Percentiles rank a stretch among this genome's conserved stretches.
Evolutionary conservation across 2,888 invertebrate species (phyloP).

Genomic region (Baccha elongata): DNA sequence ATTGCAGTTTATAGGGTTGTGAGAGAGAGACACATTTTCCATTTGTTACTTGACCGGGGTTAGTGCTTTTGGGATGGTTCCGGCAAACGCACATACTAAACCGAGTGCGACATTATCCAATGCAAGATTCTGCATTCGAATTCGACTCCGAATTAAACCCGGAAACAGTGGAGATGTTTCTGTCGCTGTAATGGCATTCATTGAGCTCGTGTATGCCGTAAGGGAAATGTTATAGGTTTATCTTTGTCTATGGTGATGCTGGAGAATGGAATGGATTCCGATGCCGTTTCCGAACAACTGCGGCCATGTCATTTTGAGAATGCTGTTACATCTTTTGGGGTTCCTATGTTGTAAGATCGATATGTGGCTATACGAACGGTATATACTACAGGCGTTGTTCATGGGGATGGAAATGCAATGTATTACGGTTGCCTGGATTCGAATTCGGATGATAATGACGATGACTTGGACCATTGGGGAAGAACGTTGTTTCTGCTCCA

Average conservation of each 20-base stretch:
- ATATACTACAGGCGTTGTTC: conserved; percentile 1
- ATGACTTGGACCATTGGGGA: conserved; percentile 41
- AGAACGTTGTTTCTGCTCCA: conserved; percentile 3
- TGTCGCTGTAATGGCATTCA: conserved; percentile 61
- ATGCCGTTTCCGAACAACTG: conserved; percentile 52
- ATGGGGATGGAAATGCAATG: conserved; percentile 41
- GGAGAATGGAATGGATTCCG: conserved; percentile 6
- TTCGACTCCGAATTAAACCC: conserved; percentile 61
- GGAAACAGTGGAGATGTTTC: conserved; percentile 66
- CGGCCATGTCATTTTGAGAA: conserved; percentile 69
- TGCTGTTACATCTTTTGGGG: conserved; percentile 55
- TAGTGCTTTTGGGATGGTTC: conserved; percentile 2
- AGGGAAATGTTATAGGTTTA: conserved; percentile 40
- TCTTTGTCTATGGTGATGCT: background rate
- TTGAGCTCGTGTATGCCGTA: conserved; percentile 30
- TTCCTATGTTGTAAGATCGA: conserved; percentile 43
- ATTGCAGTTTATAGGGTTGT: conserved; percentile 59
- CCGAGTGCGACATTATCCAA: conserved; percentile 52
- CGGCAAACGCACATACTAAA: conserved; percentile 11
- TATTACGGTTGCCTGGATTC: conserved; percentile 55
- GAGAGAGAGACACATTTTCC: conserved; percentile 47
- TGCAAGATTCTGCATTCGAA: conserved; percentile 51
- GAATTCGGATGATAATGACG: conserved; percentile 58
- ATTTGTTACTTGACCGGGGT: conserved; percentile 49
- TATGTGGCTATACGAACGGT: conserved; percentile 38